Conservation (phyloP, 2,888 invertebrate species). For the Antitype chi region DNA sequence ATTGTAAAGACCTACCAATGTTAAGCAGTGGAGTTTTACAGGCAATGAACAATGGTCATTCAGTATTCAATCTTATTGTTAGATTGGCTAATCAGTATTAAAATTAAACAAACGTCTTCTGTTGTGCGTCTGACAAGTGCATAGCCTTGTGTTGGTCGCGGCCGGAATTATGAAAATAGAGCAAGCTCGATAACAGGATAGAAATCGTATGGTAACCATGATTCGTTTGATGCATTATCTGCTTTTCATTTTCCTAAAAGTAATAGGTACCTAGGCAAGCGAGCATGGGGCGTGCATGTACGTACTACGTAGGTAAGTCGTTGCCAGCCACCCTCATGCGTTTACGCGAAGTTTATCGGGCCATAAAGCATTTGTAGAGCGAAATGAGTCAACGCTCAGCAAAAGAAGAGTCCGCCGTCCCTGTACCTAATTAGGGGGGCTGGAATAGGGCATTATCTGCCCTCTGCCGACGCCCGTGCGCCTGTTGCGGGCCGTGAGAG, state of each 20-base stretch:
- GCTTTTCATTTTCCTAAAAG: background rate
- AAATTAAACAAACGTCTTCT: conserved; percentile 26
- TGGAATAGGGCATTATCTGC: too few relatives aligned
- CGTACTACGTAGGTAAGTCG: too few relatives aligned
- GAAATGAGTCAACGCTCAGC: background rate
- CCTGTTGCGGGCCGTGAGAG: too few relatives aligned
- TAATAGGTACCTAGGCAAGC: too few relatives aligned
- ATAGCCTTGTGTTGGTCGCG: conserved; percentile 19
- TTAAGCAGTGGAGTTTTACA: conserved; percentile 18
- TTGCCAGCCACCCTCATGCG: background rate
- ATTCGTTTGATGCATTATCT: background rate
- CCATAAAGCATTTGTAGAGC: background rate
- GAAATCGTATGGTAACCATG: conserved; percentile 23
- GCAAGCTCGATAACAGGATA: conserved; percentile 34
- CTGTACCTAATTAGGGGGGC: too few relatives aligned
- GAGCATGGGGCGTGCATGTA: too few relatives aligned
- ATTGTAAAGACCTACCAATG: background rate
- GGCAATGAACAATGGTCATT: conserved; percentile 17
- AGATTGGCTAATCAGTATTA: conserved; percentile 33
- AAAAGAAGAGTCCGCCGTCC: background rate
- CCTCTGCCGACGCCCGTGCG: too few relatives aligned
- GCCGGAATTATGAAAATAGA: conserved; percentile 30
- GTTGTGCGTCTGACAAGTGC: conserved; percentile 17
- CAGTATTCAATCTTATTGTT: conserved; percentile 20
- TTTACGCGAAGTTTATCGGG: background rate